Evolutionary conservation across 2,113 vertebrate genomes (phyloP).

Genomic region (Synchiropus splendidus): DNA sequence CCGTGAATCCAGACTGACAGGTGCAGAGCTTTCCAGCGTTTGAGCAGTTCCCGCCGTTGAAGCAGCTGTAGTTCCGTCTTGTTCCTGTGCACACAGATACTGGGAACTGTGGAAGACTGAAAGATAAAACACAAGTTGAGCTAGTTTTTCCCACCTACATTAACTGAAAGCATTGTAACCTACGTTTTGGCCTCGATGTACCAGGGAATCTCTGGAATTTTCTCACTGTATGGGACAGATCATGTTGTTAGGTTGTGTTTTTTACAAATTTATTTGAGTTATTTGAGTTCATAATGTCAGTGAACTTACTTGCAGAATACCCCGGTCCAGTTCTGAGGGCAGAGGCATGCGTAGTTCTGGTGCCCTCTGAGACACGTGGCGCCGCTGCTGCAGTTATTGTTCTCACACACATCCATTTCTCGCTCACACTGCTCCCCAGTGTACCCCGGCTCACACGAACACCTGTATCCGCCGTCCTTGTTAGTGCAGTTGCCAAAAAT

Average conservation of each 20-base stretch:
- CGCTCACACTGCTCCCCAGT: slow-evolving; percentile 68
- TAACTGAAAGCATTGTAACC: slow-evolving; percentile 21
- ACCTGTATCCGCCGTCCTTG: slow-evolving; percentile 51
- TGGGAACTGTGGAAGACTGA: slow-evolving; percentile 65
- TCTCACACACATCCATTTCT: slow-evolving; percentile 62
- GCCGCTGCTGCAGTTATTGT: slow-evolving; percentile 73
- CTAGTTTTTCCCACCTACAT: not conserved
- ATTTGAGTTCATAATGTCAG: too few species aligned
- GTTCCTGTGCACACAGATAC: slow-evolving; percentile 67
- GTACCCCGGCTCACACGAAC: slow-evolving; percentile 74
- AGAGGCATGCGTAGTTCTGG: slow-evolving; percentile 72
- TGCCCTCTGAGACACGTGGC: slow-evolving; percentile 74
- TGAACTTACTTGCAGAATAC: slow-evolving; percentile 69
- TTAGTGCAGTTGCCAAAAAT: slow-evolving; percentile 74
- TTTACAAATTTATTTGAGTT: too few species aligned
- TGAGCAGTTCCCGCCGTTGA: slow-evolving; percentile 77
- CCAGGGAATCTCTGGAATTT: slow-evolving; percentile 61
- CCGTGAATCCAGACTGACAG: slow-evolving; percentile 73
- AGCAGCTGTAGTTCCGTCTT: slow-evolving; percentile 77
- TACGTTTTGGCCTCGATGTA: slow-evolving; percentile 61
- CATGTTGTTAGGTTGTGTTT: not conserved
- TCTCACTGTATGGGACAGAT: slow-evolving; percentile 45
- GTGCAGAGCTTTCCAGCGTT: slow-evolving; percentile 48
- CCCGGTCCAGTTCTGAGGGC: slow-evolving; percentile 75
- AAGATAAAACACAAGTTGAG: not conserved